Evolutionary conservation across 2,113 vertebrate genomes (phyloP), one percentile per base, ranked within the genome.

Genomic region (Perccottus glenii): DNA sequence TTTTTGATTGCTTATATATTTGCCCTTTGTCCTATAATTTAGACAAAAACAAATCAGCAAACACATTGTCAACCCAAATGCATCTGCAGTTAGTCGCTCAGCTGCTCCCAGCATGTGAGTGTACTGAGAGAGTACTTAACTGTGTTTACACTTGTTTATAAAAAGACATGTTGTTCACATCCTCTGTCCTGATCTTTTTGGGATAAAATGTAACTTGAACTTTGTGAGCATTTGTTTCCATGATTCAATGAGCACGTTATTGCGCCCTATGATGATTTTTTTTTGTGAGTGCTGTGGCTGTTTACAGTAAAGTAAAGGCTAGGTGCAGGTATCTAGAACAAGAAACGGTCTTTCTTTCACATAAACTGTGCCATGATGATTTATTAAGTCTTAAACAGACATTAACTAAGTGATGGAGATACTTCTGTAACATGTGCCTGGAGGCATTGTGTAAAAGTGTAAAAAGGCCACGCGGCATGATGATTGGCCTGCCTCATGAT

Each of bases 301-400:
- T 10, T 11, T 3, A 46, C 11, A n/a, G 32, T 14, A 38, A 38
- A 32, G 52, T 55, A n/a, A 55, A 38, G 52, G 6, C 12, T 36
- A 5, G 33, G 52, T 36, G 33, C 35, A 14, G 60, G 46, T 70
- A 77, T 75, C 43, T 64, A 66, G 75, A 69, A 70, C 75, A 79
- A 7, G 40, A 38, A 11, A 43, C 64, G 49, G 35, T 67, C 15
- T 11, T 27, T 2, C 62, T 33, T 57, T 43, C 55, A 48, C 67
- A 58, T 38, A 16, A 33, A 19, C 53, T 19, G 43, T 69, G 50
- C 78, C 64, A 51, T 67, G 65, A 77, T 85, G 67, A 77, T 73
- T 81, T 68, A 80, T 83, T 87, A 72, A 81, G 65, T 4, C 40
- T 67, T 75, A 59, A 80, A 81, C 77, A 64, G 61, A 67, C 66